These are phyloP conservation scores for Myotis davidii DNA, from an alignment of 2,113 vertebrate species.

Conservation along the genomic window DNA sequence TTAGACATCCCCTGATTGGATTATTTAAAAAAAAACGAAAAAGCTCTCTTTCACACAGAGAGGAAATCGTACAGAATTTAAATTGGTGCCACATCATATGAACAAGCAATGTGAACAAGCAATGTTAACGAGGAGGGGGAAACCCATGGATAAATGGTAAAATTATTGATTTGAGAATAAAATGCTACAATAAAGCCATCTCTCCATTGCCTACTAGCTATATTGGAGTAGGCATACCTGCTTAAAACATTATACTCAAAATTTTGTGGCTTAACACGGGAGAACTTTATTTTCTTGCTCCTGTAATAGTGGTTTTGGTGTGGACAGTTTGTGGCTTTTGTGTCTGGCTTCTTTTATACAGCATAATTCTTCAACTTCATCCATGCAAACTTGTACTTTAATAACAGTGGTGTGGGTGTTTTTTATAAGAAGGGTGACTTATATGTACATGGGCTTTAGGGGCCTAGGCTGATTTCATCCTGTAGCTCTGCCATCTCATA, in stretches of 20 bases:
- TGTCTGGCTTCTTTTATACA: background rate
- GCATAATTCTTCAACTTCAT: background rate
- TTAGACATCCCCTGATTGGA: background rate
- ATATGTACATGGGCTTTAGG: background rate
- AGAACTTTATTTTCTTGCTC: slow-evolving; percentile 3
- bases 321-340: background rate
- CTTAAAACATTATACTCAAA: slow-evolving; percentile 2
- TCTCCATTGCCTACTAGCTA: background rate
- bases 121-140: background rate
- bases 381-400: background rate
- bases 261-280: background rate
- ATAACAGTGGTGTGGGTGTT: background rate
- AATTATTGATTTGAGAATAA: slow-evolving; percentile 13
- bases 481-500: background rate
- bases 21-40: slow-evolving; percentile 42
- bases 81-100: background rate
- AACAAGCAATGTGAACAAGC: slow-evolving; percentile 14
- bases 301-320: background rate
- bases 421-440: background rate
- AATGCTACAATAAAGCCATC: background rate
- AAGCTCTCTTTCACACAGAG: background rate
- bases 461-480: background rate
- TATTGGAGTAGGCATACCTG: background rate
- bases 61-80: slow-evolving; percentile 10
- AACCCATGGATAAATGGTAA: background rate